Base-by-base conservation (phyloP, 1,140 invertebrate species). In the Oryctes rhinoceros region DNA sequence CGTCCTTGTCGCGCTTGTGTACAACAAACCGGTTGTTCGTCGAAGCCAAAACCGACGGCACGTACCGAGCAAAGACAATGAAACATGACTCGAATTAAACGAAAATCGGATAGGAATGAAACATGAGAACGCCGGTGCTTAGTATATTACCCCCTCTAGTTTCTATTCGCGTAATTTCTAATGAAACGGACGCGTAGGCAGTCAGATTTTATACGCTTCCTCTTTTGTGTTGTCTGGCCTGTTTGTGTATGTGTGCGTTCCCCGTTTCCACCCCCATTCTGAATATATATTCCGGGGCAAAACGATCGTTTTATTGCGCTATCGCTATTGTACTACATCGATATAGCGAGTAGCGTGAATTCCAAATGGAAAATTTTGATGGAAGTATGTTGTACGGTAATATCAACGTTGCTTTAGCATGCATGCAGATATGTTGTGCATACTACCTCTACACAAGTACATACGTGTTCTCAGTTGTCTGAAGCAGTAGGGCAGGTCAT, bases 61-160 rank as follows among this genome's bases (percentile, higher is more conserved):
- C 53, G 53, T 18, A 59, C 53, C 5, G 3, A 1, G 15, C n/a
- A 59, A 59, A 59, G 53, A 59, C 53, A 59, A 18, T 59, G 53
- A 59, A 59, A 59, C 53, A 59, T 59, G 53, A 59, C 15, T 59
- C 53, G 53, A 59, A 59, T 59, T 59, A 59, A 59, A n/a, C 53
- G 53, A 59, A 59, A 59, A 59, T 59, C 53, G 53, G 15, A 59
- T 59, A n/a, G 53, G 53, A 59, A 59, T 59, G 53, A 59, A 59
- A 59, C 39, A 44, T 44, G 39, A 44, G 39, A 44, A 10, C 39
- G 39, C 39, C 39, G 39, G 39, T 59, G 15, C 53, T 59, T 7
- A 59, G 15, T 18, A 59, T 59, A 59, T 18, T 18, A 6, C 53
- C 5, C 39, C 39, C 39, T 10, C 39, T 44, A 18, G 49, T n/a